Percentiles rank a stretch among this genome's conserved stretches.
Conservation (phyloP, 2,888 invertebrate species). For the Sylvicola fuscatus region DNA sequence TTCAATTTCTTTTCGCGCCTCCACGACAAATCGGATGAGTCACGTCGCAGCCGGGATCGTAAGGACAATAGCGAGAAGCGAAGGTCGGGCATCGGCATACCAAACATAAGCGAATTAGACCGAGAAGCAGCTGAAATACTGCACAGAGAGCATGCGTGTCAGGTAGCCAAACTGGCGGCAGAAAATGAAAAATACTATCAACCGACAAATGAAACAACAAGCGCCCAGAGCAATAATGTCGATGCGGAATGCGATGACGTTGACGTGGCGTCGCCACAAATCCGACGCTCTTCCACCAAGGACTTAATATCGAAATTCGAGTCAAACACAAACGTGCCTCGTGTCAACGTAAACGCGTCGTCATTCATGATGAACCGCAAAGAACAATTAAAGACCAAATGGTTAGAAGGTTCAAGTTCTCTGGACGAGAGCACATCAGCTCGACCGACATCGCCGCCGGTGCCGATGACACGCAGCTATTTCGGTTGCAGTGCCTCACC, state of each 20-base stretch:
- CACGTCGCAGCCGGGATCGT: constrained; percentile 7
- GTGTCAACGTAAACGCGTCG: constrained; percentile 1
- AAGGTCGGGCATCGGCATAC: constrained; percentile 36
- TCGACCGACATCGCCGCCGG: neutral
- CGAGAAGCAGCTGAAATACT: constrained; percentile 52
- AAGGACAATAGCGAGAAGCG: constrained; percentile 26
- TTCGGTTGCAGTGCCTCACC: no score
- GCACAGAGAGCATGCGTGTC: constrained; percentile 8
- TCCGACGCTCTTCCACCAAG: constrained; percentile 22
- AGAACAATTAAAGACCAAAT: neutral
- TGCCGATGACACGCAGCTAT: neutral
- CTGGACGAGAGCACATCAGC: neutral
- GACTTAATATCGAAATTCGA: constrained; percentile 42
- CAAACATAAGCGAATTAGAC: constrained; percentile 61
- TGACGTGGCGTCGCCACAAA: neutral
- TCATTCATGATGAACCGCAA: neutral
- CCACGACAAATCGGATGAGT: constrained; percentile 9
- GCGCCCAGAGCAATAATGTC: constrained; percentile 5
- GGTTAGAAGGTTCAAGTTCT: neutral
- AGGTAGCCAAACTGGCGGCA: constrained; percentile 12
- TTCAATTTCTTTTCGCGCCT: constrained; percentile 6
- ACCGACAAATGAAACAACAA: constrained; percentile 8
- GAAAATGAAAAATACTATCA: constrained; percentile 16
- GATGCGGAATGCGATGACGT: constrained; percentile 5
- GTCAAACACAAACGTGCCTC: constrained; percentile 3